phyloP scores from a whole-genome alignment of 2,113 vertebrate species.

The Anser brachyrhynchus region DNA sequence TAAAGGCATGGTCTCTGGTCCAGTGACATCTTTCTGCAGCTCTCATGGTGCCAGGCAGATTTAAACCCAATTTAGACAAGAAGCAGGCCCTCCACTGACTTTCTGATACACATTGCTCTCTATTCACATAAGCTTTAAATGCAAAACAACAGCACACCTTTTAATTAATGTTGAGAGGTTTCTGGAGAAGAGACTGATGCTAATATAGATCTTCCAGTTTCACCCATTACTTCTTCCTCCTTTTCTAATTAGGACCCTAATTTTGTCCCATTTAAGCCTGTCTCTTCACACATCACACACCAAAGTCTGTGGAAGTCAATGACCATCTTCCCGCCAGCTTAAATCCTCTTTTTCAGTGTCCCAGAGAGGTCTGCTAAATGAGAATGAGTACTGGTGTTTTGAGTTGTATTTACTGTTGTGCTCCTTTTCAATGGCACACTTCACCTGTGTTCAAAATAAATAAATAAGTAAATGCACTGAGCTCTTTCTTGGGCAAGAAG shows the following conservation, averaged over 20 bases:
- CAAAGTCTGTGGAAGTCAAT: background rate
- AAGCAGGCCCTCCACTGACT: background rate
- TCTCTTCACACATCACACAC: background rate
- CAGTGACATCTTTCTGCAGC: background rate
- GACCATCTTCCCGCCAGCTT: background rate
- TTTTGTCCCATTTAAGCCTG: background rate
- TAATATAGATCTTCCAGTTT: background rate
- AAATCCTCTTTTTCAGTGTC: background rate
- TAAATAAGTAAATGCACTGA: background rate
- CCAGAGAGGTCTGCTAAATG: background rate
- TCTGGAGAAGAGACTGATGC: background rate
- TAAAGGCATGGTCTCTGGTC: background rate
- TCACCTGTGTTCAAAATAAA: background rate
- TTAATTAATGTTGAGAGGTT: background rate
- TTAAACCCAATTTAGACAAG: background rate
- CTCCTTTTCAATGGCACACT: background rate
- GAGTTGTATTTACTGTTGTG: background rate
- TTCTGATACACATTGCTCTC: background rate
- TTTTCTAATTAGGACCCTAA: background rate
- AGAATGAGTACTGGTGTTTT: accelerated
- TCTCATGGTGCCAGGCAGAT: background rate
- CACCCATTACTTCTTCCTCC: background rate
- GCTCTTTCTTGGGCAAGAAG: background rate
- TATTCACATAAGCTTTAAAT: background rate
- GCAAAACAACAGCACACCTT: background rate